Conservation (phyloP, 2,797 vertebrate genomes). For the Hippoglossus hippoglossus region DNA sequence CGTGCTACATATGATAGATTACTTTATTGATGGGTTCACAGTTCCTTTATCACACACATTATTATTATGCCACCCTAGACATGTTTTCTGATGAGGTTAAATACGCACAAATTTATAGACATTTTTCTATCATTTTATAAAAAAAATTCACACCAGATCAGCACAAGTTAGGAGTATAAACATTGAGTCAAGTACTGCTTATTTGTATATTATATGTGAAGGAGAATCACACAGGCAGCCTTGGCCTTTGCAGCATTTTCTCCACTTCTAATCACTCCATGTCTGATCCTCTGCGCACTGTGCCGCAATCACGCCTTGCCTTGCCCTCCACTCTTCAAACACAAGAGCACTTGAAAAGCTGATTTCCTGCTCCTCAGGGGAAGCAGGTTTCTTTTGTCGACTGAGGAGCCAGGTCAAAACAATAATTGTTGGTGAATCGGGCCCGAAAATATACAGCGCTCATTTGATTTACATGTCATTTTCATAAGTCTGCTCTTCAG, state of each 20-base stretch:
- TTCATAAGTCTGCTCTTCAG: slow-evolving; percentile 59
- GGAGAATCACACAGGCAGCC: slow-evolving; percentile 37
- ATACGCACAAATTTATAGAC: not conserved
- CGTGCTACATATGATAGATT: not conserved
- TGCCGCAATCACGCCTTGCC: slow-evolving; percentile 76
- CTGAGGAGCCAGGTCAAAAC: slow-evolving; percentile 78
- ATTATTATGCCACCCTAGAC: not conserved
- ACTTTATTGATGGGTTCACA: not conserved
- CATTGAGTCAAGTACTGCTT: slow-evolving; percentile 38
- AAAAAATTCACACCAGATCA: slow-evolving; percentile 12
- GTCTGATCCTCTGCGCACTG: slow-evolving; percentile 68
- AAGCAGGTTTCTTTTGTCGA: slow-evolving; percentile 77
- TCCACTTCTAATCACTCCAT: slow-evolving; percentile 61
- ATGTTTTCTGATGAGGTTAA: not conserved
- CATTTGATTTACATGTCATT: slow-evolving; percentile 78
- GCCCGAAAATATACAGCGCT: slow-evolving; percentile 69
- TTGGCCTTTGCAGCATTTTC: slow-evolving; percentile 50
- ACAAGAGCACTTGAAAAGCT: slow-evolving; percentile 81
- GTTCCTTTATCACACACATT: not conserved
- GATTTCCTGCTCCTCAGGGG: slow-evolving; percentile 80
- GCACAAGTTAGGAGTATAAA: slow-evolving; percentile 39
- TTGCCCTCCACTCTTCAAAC: slow-evolving; percentile 78
- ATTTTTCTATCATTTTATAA: not conserved
- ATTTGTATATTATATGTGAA: slow-evolving; percentile 26
- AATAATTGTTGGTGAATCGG: slow-evolving; percentile 80